Evolutionary conservation across 2,888 invertebrate genomes (phyloP), one percentile per base, ranked within the genome.

Genomic region (Rhingia campestris): DNA sequence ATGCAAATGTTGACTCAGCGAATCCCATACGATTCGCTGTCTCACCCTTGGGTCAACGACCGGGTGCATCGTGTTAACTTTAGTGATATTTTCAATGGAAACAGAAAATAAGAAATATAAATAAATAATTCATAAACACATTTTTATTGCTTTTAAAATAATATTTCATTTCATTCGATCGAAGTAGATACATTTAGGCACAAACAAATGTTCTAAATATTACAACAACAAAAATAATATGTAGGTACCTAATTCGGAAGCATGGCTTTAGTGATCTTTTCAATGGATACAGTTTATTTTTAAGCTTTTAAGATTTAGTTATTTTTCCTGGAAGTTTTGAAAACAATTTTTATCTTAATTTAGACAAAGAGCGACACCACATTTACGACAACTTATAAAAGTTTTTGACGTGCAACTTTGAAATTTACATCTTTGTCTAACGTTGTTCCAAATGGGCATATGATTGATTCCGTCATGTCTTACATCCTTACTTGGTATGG

Each of bases 291-390:
- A 6, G n/a, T 41, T 41, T n/a, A n/a, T 41, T 41, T 41, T 41
- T 41, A 4, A 12, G 12, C 3, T 5, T 45, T 14, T 45, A 12
- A 4, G 9, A 49, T 49, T 30, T 30, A 49, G 30, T 30, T 30
- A 30, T 49, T 49, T 22, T 49, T 30, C 22, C 9, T 30, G 10
- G 22, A 30, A 49, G 9, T 49, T 49, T 49, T 49, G 30, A 30
- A 49, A 49, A 30, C 49, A 49, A 49, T 30, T 49, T 0, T 49
- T 49, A 6, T 41, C 22, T 47, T 47, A 12, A 47, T 47, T 47
- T 47, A 47, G 14, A 47, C 47, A 47, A 47, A 49, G 49, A 49
- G 49, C 30, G 30, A 30, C 30, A 30, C 49, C 49, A 49, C 49
- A 49, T 49, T 49, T 49, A 30, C 30, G 49, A 30, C 49, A 49